Base-by-base conservation (phyloP, 2,888 invertebrate species). In the Incurvaria masculella region DNA sequence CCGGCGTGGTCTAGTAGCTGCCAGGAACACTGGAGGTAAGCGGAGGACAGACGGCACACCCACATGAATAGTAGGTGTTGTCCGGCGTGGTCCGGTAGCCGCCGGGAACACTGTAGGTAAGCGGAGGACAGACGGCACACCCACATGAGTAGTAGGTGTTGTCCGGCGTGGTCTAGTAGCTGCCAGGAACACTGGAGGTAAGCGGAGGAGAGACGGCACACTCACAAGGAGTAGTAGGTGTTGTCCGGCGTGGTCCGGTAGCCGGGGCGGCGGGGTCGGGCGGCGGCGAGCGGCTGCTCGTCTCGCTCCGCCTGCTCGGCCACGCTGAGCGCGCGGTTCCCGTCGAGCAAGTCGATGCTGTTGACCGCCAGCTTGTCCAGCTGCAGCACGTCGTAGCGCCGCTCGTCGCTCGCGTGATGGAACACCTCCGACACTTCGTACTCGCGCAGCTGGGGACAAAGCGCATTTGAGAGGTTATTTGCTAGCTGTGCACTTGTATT, bases 401-500 rank as follows among this genome's bases (percentile, higher is more conserved):
- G 81, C 60, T 91, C 89, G 68, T 91, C 91, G 67, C 89, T 89
- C 57, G 83, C 80, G 62, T 88, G 88, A 74, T 91, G 91, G 71
- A 92, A 92, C 54, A 89, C 89, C 74, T 92, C 91, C 55, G 89
- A 88, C 56, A 93, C 75, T 67, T 91, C 91, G 79, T 93, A 94
- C 73, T 93, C 92, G 61, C 89, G 89, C 54, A 92, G 80, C 92
- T 93, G 78, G n/a, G n/a, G n/a, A n/a, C n/a, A n/a, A n/a, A n/a
- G n/a, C n/a, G n/a, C n/a, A n/a, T n/a, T n/a, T n/a, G n/a, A n/a
- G n/a, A n/a, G n/a, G n/a, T n/a, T n/a, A n/a, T n/a, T n/a, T n/a
- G n/a, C n/a, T n/a, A n/a, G n/a, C n/a, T n/a, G n/a, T n/a, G n/a
- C n/a, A n/a, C n/a, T n/a, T n/a, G n/a, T n/a, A n/a, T n/a, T n/a